phyloP scores from a whole-genome alignment of 2,797 vertebrate species.

The Xenops minutus region DNA sequence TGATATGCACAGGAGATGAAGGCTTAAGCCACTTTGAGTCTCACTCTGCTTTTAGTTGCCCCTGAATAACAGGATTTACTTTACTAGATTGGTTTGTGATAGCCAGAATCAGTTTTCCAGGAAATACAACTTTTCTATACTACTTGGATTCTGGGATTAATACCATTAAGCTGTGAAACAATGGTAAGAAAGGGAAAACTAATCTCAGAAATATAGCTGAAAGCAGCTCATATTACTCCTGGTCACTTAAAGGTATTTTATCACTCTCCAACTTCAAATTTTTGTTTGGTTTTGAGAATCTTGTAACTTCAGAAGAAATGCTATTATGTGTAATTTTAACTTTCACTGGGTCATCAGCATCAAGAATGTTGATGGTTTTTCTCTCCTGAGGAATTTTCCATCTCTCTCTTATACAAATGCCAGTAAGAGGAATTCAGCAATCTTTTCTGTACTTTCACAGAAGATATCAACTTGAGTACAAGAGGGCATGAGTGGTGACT shows the following conservation, averaged over 20 bases:
- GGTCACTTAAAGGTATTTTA: not conserved
- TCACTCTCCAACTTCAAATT: not conserved
- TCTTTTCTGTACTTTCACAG: not conserved
- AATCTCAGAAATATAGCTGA: not conserved
- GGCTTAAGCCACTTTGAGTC: not conserved
- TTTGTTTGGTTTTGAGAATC: not conserved
- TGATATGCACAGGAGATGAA: fast-evolving
- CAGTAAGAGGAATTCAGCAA: not conserved
- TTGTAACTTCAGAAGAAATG: not conserved
- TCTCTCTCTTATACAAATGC: not conserved
- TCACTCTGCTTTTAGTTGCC: not conserved
- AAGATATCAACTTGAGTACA: not conserved
- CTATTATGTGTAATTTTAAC: not conserved
- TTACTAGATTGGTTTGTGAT: not conserved
- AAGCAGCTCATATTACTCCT: not conserved
- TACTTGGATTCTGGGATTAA: not conserved
- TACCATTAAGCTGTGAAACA: not conserved
- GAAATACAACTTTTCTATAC: not conserved
- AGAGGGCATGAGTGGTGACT: not conserved
- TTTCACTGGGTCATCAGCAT: not conserved
- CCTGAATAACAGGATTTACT: not conserved
- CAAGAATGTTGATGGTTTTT: not conserved
- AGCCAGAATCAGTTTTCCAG: not conserved
- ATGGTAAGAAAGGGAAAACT: not conserved
- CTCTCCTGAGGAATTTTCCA: not conserved